Percentiles rank a stretch among this genome's conserved stretches.
Conservation (phyloP, 2,888 invertebrate genomes). For the Auanema sp. region DNA sequence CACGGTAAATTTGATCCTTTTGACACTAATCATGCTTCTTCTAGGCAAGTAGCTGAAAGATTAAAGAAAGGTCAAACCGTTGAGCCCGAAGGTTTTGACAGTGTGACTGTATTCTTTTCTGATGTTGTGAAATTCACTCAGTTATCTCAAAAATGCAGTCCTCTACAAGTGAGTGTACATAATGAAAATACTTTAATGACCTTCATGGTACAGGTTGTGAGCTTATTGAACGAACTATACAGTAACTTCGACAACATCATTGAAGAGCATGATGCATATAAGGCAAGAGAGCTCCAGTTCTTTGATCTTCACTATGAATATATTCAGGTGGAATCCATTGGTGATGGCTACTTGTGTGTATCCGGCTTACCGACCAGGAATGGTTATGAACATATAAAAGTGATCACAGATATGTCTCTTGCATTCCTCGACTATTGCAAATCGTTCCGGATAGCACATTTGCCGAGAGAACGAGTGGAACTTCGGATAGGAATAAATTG, state of each 20-base stretch:
- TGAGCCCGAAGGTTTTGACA: slow-evolving; percentile 58
- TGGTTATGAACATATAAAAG: slow-evolving; percentile 44
- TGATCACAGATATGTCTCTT: slow-evolving; percentile 55
- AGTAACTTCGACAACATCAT: slow-evolving; percentile 57
- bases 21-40: too few species aligned
- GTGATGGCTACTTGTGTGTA: slow-evolving; percentile 59
- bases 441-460: slow-evolving; percentile 47
- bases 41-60: slow-evolving; percentile 59
- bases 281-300: too few species aligned
- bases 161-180: slow-evolving; percentile 56
- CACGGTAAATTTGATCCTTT: slow-evolving; percentile 35
- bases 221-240: slow-evolving; percentile 55
- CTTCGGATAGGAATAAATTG: slow-evolving; percentile 58
- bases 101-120: slow-evolving; percentile 59
- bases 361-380: slow-evolving; percentile 59
- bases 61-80: slow-evolving; percentile 58
- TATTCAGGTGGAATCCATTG: slow-evolving; percentile 60
- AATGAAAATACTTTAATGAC: not conserved
- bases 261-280: slow-evolving; percentile 55
- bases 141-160: slow-evolving; percentile 53
- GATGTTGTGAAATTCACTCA: slow-evolving; percentile 62
- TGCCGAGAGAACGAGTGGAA: slow-evolving; percentile 53
- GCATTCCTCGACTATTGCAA: slow-evolving; percentile 47
- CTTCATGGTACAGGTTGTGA: slow-evolving; percentile 49
- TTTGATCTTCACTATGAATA: slow-evolving; percentile 8